Percentiles rank a stretch among this genome's conserved stretches.
Evolutionary conservation across 2,888 invertebrate genomes (phyloP).

Genomic region (Drosophila rellima): DNA sequence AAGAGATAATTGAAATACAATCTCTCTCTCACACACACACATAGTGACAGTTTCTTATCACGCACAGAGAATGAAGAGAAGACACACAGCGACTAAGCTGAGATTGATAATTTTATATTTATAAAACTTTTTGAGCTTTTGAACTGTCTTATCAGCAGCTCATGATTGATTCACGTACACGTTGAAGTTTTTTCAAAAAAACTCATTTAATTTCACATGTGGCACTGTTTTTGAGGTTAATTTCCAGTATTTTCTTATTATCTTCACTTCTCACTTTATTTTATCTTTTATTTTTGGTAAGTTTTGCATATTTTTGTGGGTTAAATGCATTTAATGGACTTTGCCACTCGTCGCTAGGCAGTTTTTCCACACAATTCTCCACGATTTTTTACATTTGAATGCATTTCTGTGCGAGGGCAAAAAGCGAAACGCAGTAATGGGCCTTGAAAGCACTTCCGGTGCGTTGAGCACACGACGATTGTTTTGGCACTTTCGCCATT

Average conservation of each 20-base stretch:
- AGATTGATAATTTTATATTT: conserved; percentile 38
- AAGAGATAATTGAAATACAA: conserved; percentile 14
- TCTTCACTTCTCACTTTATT: neutral
- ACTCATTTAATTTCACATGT: conserved; percentile 28
- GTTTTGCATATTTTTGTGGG: conserved; percentile 7
- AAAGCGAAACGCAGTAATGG: conserved; percentile 48
- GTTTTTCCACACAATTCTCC: conserved; percentile 42
- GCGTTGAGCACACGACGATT: conserved; percentile 51
- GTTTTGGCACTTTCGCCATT: conserved; percentile 31
- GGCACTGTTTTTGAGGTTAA: conserved; percentile 46
- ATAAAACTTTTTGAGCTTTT: conserved; percentile 52
- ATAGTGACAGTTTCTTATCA: conserved; percentile 43
- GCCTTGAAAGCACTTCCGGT: conserved; percentile 67
- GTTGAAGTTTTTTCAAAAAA: conserved; percentile 24
- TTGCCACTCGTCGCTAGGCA: conserved; percentile 16
- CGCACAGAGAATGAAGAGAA: conserved; percentile 2
- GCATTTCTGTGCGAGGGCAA: conserved; percentile 27
- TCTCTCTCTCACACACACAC: neutral
- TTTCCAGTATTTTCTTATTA: conserved; percentile 15
- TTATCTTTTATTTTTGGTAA: neutral
- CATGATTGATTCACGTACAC: conserved; percentile 30
- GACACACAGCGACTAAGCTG: conserved; percentile 10
- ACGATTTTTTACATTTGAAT: conserved; percentile 40
- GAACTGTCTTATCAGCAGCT: conserved; percentile 53
- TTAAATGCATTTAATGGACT: conserved; percentile 11